Conservation (phyloP, 1,140 invertebrate genomes). For the Asbolus verrucosus region DNA sequence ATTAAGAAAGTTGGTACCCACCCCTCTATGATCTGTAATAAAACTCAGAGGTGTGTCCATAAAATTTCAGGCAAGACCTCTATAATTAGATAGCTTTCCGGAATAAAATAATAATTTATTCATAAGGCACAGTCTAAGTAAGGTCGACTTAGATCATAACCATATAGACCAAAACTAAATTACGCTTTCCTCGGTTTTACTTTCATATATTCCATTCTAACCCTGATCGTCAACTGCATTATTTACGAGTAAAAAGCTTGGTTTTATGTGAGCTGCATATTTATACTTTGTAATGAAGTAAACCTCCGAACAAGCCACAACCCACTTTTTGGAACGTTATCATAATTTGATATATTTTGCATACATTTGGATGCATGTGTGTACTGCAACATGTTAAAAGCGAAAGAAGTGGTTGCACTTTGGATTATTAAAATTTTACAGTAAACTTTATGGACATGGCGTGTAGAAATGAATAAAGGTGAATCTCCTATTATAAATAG, state of each 20-base stretch:
- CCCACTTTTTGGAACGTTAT: background rate
- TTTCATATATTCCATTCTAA: constrained; percentile 39
- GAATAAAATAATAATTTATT: constrained; percentile 11
- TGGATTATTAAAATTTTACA: too few species aligned
- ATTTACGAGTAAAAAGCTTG: constrained; percentile 33
- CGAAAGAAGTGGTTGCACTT: background rate
- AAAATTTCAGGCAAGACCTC: too few species aligned
- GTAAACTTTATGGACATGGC: too few species aligned
- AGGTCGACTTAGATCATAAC: constrained; percentile 26
- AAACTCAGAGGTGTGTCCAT: background rate
- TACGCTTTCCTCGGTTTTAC: constrained; percentile 26
- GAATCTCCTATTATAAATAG: too few species aligned
- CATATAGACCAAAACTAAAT: constrained; percentile 18
- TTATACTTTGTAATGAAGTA: constrained; percentile 26
- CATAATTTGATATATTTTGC: background rate
- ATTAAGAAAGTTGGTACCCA: too few species aligned
- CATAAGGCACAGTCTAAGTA: constrained; percentile 9
- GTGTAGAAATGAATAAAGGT: too few species aligned
- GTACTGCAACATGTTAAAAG: background rate
- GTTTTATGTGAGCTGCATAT: constrained; percentile 36
- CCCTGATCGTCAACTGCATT: constrained; percentile 32
- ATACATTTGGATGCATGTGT: background rate
- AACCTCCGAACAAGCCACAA: background rate
- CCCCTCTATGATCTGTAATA: background rate
- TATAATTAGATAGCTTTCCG: constrained; percentile 12